These are phyloP conservation scores for Enteromius anoplus DNA, from an alignment of 2,797 vertebrate genomes.

Conservation along the genomic window DNA sequence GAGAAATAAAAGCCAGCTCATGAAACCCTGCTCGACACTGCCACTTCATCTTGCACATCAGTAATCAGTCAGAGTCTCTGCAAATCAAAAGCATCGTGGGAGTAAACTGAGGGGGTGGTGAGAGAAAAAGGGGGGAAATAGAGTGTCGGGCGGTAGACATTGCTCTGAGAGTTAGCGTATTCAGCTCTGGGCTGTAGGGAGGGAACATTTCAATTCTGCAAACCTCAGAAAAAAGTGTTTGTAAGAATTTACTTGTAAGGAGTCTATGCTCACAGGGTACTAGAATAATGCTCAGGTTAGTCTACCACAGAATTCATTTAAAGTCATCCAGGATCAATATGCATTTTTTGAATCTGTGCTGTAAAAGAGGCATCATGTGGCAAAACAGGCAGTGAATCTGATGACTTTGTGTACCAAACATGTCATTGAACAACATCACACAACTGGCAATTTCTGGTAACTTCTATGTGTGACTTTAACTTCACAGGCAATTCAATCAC, in stretches of 20 bases:
- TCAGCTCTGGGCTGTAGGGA: conserved; percentile 4
- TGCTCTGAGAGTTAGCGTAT: conserved; percentile 24
- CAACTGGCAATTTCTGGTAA: background rate
- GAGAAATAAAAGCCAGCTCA: conserved; percentile 48
- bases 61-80: conserved; percentile 40
- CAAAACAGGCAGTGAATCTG: conserved; percentile 15
- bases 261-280: conserved; percentile 21
- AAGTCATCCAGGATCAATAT: conserved; percentile 18
- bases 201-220: background rate
- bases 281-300: background rate
- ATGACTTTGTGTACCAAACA: conserved; percentile 4
- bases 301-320: background rate
- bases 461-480: background rate
- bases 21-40: conserved; percentile 31
- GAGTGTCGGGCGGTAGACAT: background rate
- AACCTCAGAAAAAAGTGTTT: conserved; percentile 12
- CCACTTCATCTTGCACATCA: conserved; percentile 47
- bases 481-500: background rate
- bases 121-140: background rate
- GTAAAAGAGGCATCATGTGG: conserved; percentile 21
- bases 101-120: conserved; percentile 1
- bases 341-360: conserved; percentile 17
- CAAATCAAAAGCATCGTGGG: conserved; percentile 28
- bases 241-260: conserved; percentile 12
- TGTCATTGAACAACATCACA: background rate